These are phyloP conservation scores for Clunio marinus DNA, from an alignment of 2,888 invertebrate species.

Conservation along the genomic window DNA sequence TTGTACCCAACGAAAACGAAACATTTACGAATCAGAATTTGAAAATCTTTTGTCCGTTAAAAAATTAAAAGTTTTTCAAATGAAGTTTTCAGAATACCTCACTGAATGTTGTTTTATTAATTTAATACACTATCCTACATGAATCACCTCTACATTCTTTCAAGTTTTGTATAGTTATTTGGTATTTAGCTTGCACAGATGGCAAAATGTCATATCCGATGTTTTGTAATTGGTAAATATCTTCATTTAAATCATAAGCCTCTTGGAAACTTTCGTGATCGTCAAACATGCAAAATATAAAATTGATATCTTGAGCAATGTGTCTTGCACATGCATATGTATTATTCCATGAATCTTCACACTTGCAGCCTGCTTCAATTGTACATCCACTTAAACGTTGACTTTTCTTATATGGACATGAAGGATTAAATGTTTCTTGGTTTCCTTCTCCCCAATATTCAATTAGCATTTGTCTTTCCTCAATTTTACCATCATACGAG, in stretches of 20 bases:
- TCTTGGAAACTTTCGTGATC: conserved; percentile 63
- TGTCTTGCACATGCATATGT: conserved; percentile 75
- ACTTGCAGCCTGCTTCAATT: conserved; percentile 68
- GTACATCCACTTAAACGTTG: conserved; percentile 64
- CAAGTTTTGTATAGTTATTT: conserved; percentile 47
- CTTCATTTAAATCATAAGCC: conserved; percentile 66
- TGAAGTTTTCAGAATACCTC: too few species aligned
- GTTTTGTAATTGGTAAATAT: conserved; percentile 71
- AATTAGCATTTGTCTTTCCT: conserved; percentile 61
- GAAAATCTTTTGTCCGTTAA: too few species aligned
- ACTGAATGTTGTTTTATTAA: too few species aligned
- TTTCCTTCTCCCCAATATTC: conserved; percentile 80
- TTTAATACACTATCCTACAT: conserved; percentile 41
- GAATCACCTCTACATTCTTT: conserved; percentile 46
- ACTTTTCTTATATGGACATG: conserved; percentile 63
- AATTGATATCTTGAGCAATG: conserved; percentile 54
- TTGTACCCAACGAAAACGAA: too few species aligned
- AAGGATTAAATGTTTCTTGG: conserved; percentile 53
- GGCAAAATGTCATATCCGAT: conserved; percentile 54
- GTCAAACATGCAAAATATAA: conserved; percentile 62
- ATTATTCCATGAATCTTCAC: conserved; percentile 79
- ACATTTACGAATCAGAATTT: too few species aligned
- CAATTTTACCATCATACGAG: conserved; percentile 41
- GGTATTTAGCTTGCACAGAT: conserved; percentile 55
- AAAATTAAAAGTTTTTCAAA: too few species aligned